These are phyloP conservation scores for Muscicapa adusta DNA, from an alignment of 2,113 vertebrate genomes.

Conservation along the genomic window DNA sequence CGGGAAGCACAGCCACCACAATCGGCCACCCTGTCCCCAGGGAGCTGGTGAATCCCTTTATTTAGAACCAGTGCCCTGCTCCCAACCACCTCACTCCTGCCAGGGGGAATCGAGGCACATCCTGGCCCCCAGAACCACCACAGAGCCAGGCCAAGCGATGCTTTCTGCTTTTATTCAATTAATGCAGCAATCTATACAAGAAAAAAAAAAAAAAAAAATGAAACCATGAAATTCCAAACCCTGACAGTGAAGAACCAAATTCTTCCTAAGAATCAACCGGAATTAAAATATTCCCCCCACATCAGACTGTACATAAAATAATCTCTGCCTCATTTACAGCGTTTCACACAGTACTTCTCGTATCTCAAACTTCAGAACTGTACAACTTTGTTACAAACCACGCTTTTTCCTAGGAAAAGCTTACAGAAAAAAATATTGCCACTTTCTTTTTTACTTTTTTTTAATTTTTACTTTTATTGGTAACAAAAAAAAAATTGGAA, in stretches of 20 bases:
- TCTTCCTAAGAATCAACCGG: slow-evolving; percentile 68
- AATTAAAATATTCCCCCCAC: slow-evolving; percentile 67
- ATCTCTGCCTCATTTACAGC: slow-evolving; percentile 72
- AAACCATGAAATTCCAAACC: slow-evolving; percentile 67
- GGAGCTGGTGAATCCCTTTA: neutral
- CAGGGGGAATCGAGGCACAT: accelerated
- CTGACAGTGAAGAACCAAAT: slow-evolving; percentile 66
- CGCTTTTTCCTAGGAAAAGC: slow-evolving; percentile 74
- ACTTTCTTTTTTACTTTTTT: slow-evolving; percentile 32
- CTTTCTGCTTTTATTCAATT: slow-evolving; percentile 77
- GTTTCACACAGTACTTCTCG: slow-evolving; percentile 66
- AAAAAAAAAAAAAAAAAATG: slow-evolving; percentile 30
- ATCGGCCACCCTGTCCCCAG: accelerated
- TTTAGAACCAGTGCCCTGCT: neutral
- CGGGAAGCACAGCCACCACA: neutral
- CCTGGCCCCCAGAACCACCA: neutral
- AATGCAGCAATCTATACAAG: slow-evolving; percentile 76
- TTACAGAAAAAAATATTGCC: slow-evolving; percentile 71
- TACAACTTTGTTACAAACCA: slow-evolving; percentile 86
- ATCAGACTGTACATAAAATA: slow-evolving; percentile 73
- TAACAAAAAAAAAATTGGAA: slow-evolving; percentile 27
- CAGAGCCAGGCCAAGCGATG: slow-evolving; percentile 5
- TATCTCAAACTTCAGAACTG: slow-evolving; percentile 75
- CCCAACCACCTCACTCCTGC: neutral
- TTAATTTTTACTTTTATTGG: slow-evolving; percentile 1